These are phyloP conservation scores for Euplexia lucipara DNA, from an alignment of 2,888 invertebrate genomes.

Conservation along the genomic window DNA sequence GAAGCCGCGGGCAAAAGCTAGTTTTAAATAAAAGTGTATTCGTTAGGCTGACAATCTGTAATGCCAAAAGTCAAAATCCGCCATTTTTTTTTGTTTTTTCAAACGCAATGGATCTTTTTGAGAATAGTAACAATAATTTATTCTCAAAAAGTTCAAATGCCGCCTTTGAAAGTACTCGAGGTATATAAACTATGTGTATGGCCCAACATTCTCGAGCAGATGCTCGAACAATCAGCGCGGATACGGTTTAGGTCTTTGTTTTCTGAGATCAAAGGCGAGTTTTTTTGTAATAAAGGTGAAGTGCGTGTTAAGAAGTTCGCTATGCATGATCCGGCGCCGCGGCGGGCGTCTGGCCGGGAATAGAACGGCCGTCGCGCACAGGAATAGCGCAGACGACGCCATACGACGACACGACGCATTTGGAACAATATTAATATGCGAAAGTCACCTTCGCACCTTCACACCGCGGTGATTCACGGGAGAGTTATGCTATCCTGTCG, in stretches of 20 bases:
- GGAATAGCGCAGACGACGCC: constrained; percentile 83
- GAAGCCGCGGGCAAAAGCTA: too few relatives aligned
- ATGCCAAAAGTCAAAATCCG: too few relatives aligned
- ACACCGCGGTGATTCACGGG: constrained; percentile 71
- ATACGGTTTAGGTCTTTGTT: constrained; percentile 52
- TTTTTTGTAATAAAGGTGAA: constrained; percentile 78
- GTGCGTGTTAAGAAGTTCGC: constrained; percentile 74
- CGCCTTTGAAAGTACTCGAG: too few relatives aligned
- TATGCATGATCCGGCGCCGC: constrained; percentile 71
- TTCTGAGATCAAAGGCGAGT: constrained; percentile 74
- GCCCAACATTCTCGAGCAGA: constrained; percentile 47
- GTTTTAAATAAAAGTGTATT: too few relatives aligned
- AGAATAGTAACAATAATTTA: too few relatives aligned
- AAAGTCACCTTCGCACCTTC: constrained; percentile 73
- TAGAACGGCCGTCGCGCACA: constrained; percentile 70
- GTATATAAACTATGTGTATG: constrained; percentile 9
- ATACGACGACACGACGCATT: constrained; percentile 73
- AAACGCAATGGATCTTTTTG: too few relatives aligned
- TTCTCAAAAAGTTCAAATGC: too few relatives aligned
- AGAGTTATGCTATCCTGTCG: constrained; percentile 45
- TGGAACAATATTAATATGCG: constrained; percentile 80
- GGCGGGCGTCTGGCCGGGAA: constrained; percentile 77
- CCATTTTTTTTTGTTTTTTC: too few relatives aligned
- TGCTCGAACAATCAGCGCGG: constrained; percentile 44
- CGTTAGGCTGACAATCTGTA: too few relatives aligned